Base-by-base conservation (phyloP, 1,140 invertebrate species). In the Drosophila pandora region DNA sequence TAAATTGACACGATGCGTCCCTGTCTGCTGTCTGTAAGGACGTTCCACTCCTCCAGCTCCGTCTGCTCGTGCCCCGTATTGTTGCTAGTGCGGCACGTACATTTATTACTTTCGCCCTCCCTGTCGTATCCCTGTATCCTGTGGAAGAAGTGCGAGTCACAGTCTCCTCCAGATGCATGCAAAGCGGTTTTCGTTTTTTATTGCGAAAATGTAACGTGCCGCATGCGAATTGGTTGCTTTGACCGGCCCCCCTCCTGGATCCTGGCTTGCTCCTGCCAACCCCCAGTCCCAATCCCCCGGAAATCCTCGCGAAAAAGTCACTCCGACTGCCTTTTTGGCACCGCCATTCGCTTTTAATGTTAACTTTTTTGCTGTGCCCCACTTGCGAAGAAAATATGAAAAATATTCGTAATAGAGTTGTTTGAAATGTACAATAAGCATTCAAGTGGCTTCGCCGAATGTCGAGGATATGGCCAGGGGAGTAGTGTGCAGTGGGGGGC, bases 371-470 rank as follows among this genome's bases (percentile, higher is more conserved):
- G 41, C 72, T 50, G 72, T 60, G 70, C 78, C 64, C 71, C 62
- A 74, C 72, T 75, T 72, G 80, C 73, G 59, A 77, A 61, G 61
- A 63, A 78, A 90, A 85, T 82, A 84, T 87, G 85, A 85, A 85
- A 89, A 84, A 90, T 88, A 88, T 88, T 88, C 83, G 83, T 88
- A 88, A 88, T 88, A 88, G 83, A 88, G 83, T 88, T 88, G 83
- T 88, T 88, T 88, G 83, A 88, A 88, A 88, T 88, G 83, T 88
- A 88, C 79, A 89, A 88, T 88, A 87, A 87, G 83, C 79, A 76
- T 82, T 87, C 82, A 85, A 85, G 82, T 85, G 78, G 82, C 82
- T 87, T 79, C 81, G 61, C 67, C 57, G 49, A 76, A 79, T 69
- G 56, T 63, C 77, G 61, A 57, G 41, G 41, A 64, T 54, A 37